Evolutionary conservation across 2,797 vertebrate species (phyloP), one percentile per base, ranked within the genome.

Genomic region (Macropodus opercularis): DNA sequence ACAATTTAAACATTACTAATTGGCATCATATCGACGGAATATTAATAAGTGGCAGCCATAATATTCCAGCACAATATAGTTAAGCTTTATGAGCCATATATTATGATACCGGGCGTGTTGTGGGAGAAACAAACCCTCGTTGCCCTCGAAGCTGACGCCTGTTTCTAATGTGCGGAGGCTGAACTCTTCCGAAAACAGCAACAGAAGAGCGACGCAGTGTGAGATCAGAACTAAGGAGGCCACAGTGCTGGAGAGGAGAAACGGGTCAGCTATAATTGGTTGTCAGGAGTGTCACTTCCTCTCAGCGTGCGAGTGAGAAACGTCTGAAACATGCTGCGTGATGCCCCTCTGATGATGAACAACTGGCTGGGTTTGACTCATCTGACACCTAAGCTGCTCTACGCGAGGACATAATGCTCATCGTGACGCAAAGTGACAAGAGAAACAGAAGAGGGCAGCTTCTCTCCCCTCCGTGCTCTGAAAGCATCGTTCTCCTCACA

Each of bases 201-300:
- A 55, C 43, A 53, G 53, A 54, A 19, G 47, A 69, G 43, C 1
- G 22, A 23, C 79, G 55, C 56, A 13, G 44, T n/a, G 66, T 3
- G 38, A 49, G 35, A 78, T 80, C 76, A 69, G 59, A 81, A 54
- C 32, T 40, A 63, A 67, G 63, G 58, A 76, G 58, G 75, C 73
- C 57, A 61, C 68, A 44, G 69, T 8, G 64, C 38, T 39, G 62
- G 41, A 39, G 61, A 72, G 43, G 48, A 75, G 62, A 79, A 78
- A 58, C 15, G 3, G 47, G 38, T 48, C 10, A 6, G 57, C 52
- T 75, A 44, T 84, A 84, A 87, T 81, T 85, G 84, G 76, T 79
- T 80, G 77, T 84, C 72, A 77, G 66, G 78, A 66, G 63, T 68
- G 56, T 65, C 72, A 55, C 78, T 75, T 81, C 63, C 71, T 60